phyloP scores from a whole-genome alignment of 2,888 invertebrate genomes.

The Blastobasis adustella region DNA sequence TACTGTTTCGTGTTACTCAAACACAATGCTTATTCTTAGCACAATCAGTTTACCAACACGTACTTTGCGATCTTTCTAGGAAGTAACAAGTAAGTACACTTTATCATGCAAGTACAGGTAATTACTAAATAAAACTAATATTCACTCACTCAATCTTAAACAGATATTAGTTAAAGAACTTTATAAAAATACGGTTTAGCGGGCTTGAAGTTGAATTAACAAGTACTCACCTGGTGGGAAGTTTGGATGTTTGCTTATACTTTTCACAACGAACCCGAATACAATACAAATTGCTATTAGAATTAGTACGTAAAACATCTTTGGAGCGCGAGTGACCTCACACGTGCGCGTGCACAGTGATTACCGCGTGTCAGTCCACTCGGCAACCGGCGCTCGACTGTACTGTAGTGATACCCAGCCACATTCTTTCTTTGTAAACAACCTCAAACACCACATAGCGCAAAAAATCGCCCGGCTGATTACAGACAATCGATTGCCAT shows the following conservation, averaged over 20 bases:
- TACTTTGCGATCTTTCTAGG: background rate
- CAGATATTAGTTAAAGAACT: too few relatives aligned
- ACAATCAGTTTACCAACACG: background rate
- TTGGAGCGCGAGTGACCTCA: slow-evolving; percentile 14
- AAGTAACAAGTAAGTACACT: background rate
- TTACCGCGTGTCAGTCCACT: slow-evolving; percentile 19
- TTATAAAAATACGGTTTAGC: too few relatives aligned
- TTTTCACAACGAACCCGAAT: slow-evolving; percentile 14
- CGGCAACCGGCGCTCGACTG: slow-evolving; percentile 26
- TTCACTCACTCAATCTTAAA: too few relatives aligned
- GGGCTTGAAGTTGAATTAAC: too few relatives aligned
- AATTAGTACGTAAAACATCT: slow-evolving; percentile 19
- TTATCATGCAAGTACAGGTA: too few relatives aligned
- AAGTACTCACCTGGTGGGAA: slow-evolving; percentile 4
- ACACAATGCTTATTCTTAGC: background rate
- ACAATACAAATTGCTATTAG: slow-evolving; percentile 19
- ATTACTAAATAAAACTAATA: too few relatives aligned
- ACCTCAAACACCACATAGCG: background rate
- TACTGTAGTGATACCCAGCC: slow-evolving; percentile 2
- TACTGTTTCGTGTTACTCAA: background rate
- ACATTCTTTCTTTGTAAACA: slow-evolving; percentile 8
- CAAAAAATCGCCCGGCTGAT: background rate
- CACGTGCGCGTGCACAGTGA: slow-evolving; percentile 11
- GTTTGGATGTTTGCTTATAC: background rate
- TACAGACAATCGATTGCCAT: too few relatives aligned